Percentiles rank a stretch among this genome's conserved stretches.
Conservation (phyloP, 2,113 vertebrate genomes). For the Gambusia holbrooki region DNA sequence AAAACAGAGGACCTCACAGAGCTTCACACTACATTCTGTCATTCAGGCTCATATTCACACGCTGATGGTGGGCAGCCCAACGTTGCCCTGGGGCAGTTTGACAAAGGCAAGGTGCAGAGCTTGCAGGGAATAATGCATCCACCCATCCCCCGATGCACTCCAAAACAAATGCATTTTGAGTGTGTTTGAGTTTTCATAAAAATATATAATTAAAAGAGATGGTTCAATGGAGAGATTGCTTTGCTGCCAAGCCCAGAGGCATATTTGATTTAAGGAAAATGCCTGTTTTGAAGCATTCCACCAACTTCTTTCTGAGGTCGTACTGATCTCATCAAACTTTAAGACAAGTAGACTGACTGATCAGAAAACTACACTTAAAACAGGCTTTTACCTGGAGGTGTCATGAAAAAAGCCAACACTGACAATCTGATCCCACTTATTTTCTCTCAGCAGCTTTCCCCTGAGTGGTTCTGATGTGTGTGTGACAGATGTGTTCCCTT, state of each 20-base stretch:
- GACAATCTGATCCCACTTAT: background rate
- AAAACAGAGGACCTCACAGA: no score
- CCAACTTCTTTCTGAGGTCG: background rate
- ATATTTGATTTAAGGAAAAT: background rate
- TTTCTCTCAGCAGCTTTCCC: constrained; percentile 7
- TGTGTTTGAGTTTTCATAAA: no score
- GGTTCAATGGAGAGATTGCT: background rate
- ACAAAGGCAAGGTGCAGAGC: constrained; percentile 20
- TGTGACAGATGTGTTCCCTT: constrained; percentile 30
- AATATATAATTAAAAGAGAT: no score
- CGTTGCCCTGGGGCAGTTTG: no score
- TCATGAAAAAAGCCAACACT: background rate
- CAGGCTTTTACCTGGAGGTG: background rate
- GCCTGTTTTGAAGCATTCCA: background rate
- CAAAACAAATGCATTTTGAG: no score
- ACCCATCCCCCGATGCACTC: background rate
- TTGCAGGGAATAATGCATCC: constrained; percentile 19
- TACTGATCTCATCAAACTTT: background rate
- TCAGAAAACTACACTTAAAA: background rate
- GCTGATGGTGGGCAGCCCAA: no score
- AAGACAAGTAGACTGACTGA: background rate
- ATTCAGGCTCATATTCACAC: no score
- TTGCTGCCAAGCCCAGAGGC: background rate
- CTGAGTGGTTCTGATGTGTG: constrained; percentile 33
- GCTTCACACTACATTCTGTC: no score